Conservation (phyloP, 2,797 vertebrate genomes). For the Trachurus trachurus region DNA sequence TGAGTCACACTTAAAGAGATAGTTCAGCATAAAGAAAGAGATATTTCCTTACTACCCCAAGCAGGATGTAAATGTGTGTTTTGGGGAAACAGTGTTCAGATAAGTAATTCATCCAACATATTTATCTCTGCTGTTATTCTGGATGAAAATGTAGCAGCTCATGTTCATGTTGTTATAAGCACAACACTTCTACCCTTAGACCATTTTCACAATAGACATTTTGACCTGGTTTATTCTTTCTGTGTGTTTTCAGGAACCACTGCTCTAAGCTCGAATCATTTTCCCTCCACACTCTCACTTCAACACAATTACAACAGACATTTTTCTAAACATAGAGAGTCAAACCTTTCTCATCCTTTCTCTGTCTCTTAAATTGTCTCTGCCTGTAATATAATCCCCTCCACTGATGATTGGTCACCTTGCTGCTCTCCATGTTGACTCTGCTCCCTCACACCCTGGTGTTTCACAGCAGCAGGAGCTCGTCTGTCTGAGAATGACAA, state of each 20-base stretch:
- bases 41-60: background rate
- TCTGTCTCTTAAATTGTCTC: background rate
- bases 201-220: background rate
- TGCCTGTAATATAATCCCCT: slow-evolving; percentile 3
- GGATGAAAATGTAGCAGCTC: background rate
- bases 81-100: background rate
- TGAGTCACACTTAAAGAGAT: slow-evolving; percentile 46
- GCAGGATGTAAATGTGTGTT: background rate
- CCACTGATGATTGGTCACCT: slow-evolving; percentile 76
- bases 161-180: background rate
- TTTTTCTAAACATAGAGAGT: background rate
- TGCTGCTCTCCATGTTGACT: slow-evolving; percentile 81
- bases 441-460: slow-evolving; percentile 16
- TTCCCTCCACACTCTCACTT: background rate
- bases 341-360: background rate
- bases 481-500: slow-evolving; percentile 53
- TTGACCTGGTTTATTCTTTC: background rate
- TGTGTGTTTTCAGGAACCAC: no score
- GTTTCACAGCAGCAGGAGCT: slow-evolving; percentile 23
- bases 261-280: background rate
- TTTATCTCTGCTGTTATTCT: background rate
- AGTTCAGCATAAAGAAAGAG: background rate
- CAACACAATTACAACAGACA: background rate
- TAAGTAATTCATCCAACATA: background rate
- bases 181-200: no score